phyloP scores from a whole-genome alignment of 64 coral and sea anemone genomes.

The Stylophora pistillata region DNA sequence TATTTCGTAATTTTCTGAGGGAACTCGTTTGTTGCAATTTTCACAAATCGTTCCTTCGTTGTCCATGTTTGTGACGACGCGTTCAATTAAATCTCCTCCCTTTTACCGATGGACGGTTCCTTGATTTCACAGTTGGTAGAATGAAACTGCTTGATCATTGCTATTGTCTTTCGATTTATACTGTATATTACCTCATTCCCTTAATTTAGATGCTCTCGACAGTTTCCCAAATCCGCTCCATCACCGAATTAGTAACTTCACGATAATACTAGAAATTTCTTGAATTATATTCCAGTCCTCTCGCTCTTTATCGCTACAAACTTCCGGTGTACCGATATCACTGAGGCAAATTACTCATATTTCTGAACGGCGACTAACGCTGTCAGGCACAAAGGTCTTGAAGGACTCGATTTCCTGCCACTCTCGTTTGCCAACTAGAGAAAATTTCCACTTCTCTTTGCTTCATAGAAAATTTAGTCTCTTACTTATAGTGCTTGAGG shows the following conservation, averaged over 20 bases:
- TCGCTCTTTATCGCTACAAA: neutral
- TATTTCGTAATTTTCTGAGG: constrained; percentile 50
- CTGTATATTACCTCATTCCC: neutral
- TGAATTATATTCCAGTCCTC: neutral
- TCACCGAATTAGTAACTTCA: too few species aligned
- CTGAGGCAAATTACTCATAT: too few species aligned
- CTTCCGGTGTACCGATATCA: neutral
- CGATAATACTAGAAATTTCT: neutral
- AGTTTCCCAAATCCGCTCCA: neutral
- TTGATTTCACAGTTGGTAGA: neutral
- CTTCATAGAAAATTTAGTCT: too few species aligned
- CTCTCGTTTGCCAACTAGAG: too few species aligned
- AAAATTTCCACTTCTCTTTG: too few species aligned
- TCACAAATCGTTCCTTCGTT: neutral
- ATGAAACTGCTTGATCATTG: neutral
- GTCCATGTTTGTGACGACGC: neutral
- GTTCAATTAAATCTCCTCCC: neutral
- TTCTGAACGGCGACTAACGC: too few species aligned
- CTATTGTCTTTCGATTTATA: neutral
- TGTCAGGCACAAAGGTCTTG: too few species aligned
- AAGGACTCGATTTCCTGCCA: too few species aligned
- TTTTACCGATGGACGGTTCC: neutral
- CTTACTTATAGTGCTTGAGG: too few species aligned
- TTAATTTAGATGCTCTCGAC: neutral
- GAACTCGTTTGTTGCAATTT: constrained; percentile 35